phyloP scores from a whole-genome alignment of 2,888 invertebrate species.

The Parapristionchus giblindavisi region DNA sequence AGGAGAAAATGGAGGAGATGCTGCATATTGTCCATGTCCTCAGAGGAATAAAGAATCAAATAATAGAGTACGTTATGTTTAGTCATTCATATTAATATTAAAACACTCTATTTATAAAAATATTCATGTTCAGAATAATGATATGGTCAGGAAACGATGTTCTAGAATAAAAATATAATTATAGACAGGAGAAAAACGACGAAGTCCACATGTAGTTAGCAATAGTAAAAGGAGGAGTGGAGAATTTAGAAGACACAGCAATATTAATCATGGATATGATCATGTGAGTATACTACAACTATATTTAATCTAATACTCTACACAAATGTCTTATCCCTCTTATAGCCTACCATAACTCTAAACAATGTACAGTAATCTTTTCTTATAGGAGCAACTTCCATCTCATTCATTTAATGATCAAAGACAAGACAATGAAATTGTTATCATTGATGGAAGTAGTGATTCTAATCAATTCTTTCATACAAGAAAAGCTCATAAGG shows the following conservation, averaged over 20 bases:
- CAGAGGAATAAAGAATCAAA: conserved; percentile 15
- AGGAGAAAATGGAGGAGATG: conserved; percentile 17
- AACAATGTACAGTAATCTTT: too few species aligned
- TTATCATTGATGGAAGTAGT: too few species aligned
- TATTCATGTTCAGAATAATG: background rate
- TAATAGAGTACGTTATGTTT: background rate
- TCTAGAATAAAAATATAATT: background rate
- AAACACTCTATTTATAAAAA: background rate
- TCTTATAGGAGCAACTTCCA: too few species aligned
- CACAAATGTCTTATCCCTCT: too few species aligned
- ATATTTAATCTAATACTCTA: too few species aligned
- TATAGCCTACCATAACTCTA: too few species aligned
- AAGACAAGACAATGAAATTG: too few species aligned
- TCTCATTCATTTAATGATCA: too few species aligned
- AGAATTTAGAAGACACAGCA: conserved; percentile 6
- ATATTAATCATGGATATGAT: background rate
- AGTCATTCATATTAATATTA: background rate
- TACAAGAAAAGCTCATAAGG: too few species aligned
- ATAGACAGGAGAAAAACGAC: background rate
- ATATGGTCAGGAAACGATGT: background rate
- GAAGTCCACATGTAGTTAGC: background rate
- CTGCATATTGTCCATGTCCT: conserved; percentile 22
- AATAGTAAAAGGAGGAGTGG: conserved; percentile 1
- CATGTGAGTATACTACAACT: background rate
- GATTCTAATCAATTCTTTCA: too few species aligned